Conservation (phyloP, 2,888 invertebrate genomes). For the Acutogordius australiensis region DNA sequence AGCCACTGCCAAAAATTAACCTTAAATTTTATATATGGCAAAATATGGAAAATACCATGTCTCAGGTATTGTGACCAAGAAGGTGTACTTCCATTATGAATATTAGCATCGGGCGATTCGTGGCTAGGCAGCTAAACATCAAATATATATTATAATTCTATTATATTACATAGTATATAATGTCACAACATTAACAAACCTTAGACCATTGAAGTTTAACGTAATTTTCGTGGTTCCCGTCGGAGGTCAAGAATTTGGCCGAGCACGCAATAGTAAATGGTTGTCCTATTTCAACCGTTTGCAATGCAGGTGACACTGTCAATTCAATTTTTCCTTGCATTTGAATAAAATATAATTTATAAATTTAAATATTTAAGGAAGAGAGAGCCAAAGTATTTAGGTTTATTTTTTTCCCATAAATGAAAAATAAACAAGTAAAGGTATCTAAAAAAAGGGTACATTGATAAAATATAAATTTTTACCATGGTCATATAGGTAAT, state of each 20-base stretch:
- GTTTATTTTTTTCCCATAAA: not conserved
- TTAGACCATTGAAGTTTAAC: not conserved
- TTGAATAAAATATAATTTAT: not conserved
- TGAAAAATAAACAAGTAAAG: no score
- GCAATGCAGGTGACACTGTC: not conserved
- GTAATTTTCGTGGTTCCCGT: not conserved
- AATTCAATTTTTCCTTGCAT: not conserved
- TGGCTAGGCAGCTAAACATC: no score
- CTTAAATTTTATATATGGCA: no score
- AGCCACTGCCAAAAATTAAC: no score
- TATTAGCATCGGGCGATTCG: no score
- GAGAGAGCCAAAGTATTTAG: not conserved
- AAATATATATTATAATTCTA: not conserved
- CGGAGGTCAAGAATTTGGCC: not conserved
- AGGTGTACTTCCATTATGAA: no score
- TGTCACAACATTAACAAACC: no score
- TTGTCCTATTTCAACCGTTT: slow-evolving; percentile 3
- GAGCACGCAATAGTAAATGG: slow-evolving; percentile 1
- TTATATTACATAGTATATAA: not conserved
- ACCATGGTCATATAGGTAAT: no score
- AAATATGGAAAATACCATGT: not conserved
- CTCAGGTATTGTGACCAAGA: not conserved
- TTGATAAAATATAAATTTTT: no score
- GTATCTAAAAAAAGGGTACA: no score
- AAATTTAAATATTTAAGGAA: not conserved